Conservation (phyloP, 2,113 vertebrate genomes). For the Sterrhoptilus dennistouni region DNA sequence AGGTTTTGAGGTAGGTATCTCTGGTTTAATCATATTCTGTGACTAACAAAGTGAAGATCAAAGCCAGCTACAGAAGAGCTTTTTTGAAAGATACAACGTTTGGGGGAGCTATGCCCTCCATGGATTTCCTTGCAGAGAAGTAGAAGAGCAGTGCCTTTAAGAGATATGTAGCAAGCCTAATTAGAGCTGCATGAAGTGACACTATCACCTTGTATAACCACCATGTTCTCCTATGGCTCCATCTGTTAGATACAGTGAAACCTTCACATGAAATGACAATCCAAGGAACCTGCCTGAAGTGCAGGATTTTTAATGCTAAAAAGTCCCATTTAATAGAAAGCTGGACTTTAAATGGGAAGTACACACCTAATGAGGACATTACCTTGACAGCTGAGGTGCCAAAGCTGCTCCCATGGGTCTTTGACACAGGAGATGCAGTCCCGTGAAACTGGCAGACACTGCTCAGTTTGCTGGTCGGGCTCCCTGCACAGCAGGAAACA, state of each 20-base stretch:
- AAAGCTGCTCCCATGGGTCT: conserved; percentile 89
- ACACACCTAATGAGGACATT: conserved; percentile 31
- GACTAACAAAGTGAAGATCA: neutral
- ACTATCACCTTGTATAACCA: neutral
- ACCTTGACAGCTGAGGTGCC: conserved; percentile 92
- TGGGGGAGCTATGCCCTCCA: neutral
- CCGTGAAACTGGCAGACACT: conserved; percentile 79
- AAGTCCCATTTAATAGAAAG: neutral
- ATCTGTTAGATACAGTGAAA: neutral
- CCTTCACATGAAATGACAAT: neutral
- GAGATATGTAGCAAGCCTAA: neutral
- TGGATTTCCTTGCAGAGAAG: neutral
- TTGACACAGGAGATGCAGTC: conserved; percentile 87
- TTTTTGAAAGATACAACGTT: neutral
- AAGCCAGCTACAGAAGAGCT: neutral
- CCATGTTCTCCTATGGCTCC: neutral
- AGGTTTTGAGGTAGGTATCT: neutral
- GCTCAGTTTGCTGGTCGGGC: conserved; percentile 87
- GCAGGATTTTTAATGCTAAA: neutral
- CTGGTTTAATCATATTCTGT: neutral
- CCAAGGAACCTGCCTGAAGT: neutral
- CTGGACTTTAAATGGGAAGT: neutral
- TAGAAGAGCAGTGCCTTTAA: neutral
- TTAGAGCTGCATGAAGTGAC: neutral
- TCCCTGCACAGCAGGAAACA: conserved; percentile 75